Percentiles rank a stretch among this genome's conserved stretches.
These are phyloP conservation scores for Yponomeuta plumbellus DNA, from an alignment of 2,888 invertebrate species.

Conservation along the genomic window DNA sequence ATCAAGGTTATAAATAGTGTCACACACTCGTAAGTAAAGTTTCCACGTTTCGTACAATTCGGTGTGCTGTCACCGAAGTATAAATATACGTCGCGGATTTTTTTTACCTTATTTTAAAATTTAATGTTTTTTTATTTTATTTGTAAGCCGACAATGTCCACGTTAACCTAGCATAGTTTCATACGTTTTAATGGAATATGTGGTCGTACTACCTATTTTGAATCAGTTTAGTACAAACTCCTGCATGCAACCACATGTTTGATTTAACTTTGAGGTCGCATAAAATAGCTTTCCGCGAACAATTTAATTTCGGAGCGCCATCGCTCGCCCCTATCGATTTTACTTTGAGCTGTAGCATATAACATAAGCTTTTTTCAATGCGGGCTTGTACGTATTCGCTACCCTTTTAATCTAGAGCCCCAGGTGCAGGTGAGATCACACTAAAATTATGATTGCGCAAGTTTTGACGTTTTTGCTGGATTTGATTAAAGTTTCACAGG, in stretches of 20 bases:
- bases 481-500: neutral
- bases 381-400: neutral
- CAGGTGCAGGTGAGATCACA: neutral
- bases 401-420: neutral
- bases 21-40: too few species aligned
- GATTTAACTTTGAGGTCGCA: neutral
- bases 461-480: neutral
- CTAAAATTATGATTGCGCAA: neutral
- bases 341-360: neutral
- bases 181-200: too few species aligned
- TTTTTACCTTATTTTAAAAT: too few species aligned
- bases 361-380: neutral
- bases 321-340: neutral
- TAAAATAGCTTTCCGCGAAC: neutral
- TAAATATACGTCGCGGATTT: too few species aligned
- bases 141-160: too few species aligned
- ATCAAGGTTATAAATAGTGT: too few species aligned
- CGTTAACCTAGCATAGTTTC: too few species aligned
- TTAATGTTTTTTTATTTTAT: too few species aligned
- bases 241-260: neutral
- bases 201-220: too few species aligned
- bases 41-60: too few species aligned
- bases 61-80: too few species aligned
- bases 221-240: too few species aligned
- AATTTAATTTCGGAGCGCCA: neutral